Conservation (phyloP, 2,113 vertebrate species). For the Otis tarda region DNA sequence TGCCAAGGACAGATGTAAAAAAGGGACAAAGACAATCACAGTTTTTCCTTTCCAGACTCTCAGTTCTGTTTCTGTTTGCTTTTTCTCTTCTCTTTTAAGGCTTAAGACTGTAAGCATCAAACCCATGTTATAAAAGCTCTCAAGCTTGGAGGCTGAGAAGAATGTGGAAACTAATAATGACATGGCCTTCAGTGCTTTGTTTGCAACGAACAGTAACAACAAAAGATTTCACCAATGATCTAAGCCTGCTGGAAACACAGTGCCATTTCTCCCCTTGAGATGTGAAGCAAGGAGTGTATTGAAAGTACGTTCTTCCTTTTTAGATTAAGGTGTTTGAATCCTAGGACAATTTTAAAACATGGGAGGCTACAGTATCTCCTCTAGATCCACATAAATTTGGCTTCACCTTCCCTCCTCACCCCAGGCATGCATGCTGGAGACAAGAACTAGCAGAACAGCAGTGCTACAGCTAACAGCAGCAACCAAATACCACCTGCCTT, state of each 20-base stretch:
- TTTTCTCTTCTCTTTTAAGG: slow-evolving; percentile 33
- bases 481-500: neutral
- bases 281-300: neutral
- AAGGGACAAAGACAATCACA: slow-evolving; percentile 5
- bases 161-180: slow-evolving; percentile 56
- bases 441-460: neutral
- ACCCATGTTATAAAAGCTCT: slow-evolving; percentile 28
- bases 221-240: slow-evolving; percentile 56
- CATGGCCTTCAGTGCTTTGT: slow-evolving; percentile 63
- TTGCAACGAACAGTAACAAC: slow-evolving; percentile 44
- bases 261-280: slow-evolving; percentile 18
- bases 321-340: neutral
- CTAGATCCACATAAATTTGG: neutral
- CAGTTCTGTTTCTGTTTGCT: slow-evolving; percentile 23
- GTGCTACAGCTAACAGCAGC: neutral
- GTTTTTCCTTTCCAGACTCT: slow-evolving; percentile 1
- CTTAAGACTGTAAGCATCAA: slow-evolving; percentile 15
- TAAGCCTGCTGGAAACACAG: slow-evolving; percentile 29
- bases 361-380: neutral
- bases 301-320: neutral
- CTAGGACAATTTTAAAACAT: neutral
- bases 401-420: neutral
- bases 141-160: slow-evolving; percentile 39
- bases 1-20: slow-evolving; percentile 42
- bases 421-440: neutral